Conservation (phyloP, 2,797 vertebrate species). For the Acanthurus lineatus region DNA sequence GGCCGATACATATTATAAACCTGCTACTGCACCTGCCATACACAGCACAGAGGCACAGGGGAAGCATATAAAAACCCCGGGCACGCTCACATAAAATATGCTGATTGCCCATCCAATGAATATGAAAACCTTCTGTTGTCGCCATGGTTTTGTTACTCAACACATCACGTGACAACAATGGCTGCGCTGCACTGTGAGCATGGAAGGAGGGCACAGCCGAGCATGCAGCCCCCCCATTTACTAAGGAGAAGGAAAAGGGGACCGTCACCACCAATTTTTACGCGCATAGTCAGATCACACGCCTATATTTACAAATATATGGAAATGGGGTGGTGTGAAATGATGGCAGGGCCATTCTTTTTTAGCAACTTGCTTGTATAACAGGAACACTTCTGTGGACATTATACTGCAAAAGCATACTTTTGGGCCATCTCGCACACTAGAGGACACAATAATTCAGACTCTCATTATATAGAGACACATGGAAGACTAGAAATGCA, state of each 20-base stretch:
- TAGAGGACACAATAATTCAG: slow-evolving; percentile 29
- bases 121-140: slow-evolving; percentile 79
- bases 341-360: slow-evolving; percentile 26
- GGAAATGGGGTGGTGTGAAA: slow-evolving; percentile 30
- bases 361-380: slow-evolving; percentile 4
- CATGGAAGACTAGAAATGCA: neutral
- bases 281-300: slow-evolving; percentile 50
- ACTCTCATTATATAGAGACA: slow-evolving; percentile 26
- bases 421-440: slow-evolving; percentile 27
- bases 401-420: slow-evolving; percentile 37
- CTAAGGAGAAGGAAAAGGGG: slow-evolving; percentile 19
- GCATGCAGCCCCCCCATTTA: slow-evolving; percentile 37
- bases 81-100: slow-evolving; percentile 76
- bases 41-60: slow-evolving; percentile 39
- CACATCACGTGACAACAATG: slow-evolving; percentile 82
- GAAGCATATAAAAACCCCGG: slow-evolving; percentile 54
- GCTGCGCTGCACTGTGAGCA: slow-evolving; percentile 55
- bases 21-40: slow-evolving; percentile 56
- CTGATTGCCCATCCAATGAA: slow-evolving; percentile 82
- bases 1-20: slow-evolving; percentile 58
- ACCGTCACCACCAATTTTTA: slow-evolving; percentile 46
- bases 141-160: slow-evolving; percentile 83
- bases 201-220: slow-evolving; percentile 48
- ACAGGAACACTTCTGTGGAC: slow-evolving; percentile 31
- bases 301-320: slow-evolving; percentile 29